Base-by-base conservation (phyloP, 1,140 invertebrate genomes). In the Aphidius ervi region DNA sequence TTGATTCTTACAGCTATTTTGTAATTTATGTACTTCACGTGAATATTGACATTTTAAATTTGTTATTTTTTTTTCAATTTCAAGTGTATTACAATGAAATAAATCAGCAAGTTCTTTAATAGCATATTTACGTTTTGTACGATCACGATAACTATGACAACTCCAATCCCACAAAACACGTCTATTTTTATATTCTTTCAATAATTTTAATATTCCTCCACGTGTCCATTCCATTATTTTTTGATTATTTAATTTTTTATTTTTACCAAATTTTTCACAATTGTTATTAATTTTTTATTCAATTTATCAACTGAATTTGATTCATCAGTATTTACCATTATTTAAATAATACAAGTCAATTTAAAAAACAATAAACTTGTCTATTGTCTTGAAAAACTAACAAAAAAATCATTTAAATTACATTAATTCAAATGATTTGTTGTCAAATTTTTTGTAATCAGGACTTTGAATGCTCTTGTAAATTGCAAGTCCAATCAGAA, bases 151-250 rank as follows among this genome's bases (percentile, higher is more conserved):
- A 16, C 80, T 78, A 16, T 75, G 75, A 60, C 74, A 75, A 31
- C 76, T 76, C 41, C 78, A 78, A 59, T 82, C 81, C 80, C 80
- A 82, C 2, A 82, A 71, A 9, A 80, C 77, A 0, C 77, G 80
- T 41, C 79, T 74, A 37, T 75, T 71, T 37, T 78, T 75, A 66
- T 82, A 82, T 58, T 82, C 81, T 61, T 75, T 74, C 41, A 82
- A 74, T 3, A 82, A 64, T 59, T 78, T 73, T 20, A 82, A 61
- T 5, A 76, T 79, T 65, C 81, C 78, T 52, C 78, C 77, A 37
- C 79, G 77, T 9, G 80, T 81, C 80, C 80, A 82, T 65, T 81
- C 58, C 74, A 86, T 84, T 78, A 74, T 82, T 47, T 41, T 31
- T n/a, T n/a, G n/a, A n/a, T n/a, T n/a, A n/a, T 9, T 53, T 8